Conservation (phyloP, 2,113 vertebrate genomes). For the Cisticola juncidis region DNA sequence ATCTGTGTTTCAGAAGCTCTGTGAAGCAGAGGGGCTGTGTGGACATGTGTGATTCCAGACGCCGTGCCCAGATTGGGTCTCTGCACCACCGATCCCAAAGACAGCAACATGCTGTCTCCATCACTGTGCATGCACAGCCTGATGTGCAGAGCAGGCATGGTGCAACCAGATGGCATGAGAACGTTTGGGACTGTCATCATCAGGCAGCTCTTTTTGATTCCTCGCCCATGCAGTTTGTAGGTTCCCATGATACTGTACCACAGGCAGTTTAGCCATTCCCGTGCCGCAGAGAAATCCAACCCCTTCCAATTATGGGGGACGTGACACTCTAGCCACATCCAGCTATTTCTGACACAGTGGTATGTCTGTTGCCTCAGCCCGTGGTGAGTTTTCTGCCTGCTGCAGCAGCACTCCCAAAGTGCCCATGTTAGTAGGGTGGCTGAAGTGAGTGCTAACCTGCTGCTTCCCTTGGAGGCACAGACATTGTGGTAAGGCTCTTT, state of each 20-base stretch:
- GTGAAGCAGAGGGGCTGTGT: neutral
- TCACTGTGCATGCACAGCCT: neutral
- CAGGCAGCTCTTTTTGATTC: neutral
- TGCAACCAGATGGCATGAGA: neutral
- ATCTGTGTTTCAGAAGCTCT: neutral
- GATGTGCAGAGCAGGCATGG: neutral
- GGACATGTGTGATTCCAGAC: neutral
- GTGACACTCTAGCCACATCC: neutral
- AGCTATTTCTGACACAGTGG: neutral
- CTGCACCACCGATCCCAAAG: neutral
- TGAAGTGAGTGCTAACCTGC: neutral
- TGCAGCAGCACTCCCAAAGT: neutral
- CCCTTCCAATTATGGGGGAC: neutral
- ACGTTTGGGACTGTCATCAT: neutral
- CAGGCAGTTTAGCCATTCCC: neutral
- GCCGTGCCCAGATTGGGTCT: neutral
- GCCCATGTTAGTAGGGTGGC: neutral
- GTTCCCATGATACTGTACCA: neutral
- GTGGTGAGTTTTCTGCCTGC: neutral
- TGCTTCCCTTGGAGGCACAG: neutral
- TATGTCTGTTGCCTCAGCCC: neutral
- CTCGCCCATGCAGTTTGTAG: neutral
- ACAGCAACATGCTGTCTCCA: neutral
- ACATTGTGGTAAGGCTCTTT: neutral
- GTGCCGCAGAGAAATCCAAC: neutral